These are phyloP conservation scores for Pipistrellus kuhlii DNA, from an alignment of 2,797 vertebrate species.

Conservation along the genomic window DNA sequence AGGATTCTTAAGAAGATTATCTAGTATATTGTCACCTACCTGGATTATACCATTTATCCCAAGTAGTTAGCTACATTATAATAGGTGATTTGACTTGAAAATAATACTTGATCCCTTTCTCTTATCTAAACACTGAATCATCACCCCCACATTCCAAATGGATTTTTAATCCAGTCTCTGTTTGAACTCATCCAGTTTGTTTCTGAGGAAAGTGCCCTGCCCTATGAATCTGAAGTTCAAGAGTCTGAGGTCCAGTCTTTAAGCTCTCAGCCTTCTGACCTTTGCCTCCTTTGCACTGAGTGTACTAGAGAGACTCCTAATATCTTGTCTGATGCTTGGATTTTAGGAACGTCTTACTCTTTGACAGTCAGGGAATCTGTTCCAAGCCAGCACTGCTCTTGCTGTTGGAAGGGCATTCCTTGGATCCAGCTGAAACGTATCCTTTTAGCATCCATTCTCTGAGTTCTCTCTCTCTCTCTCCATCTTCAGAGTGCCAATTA, in stretches of 20 bases:
- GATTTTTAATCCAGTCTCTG: background rate
- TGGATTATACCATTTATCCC: background rate
- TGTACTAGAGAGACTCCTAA: background rate
- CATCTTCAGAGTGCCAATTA: background rate
- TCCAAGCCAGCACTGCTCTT: background rate
- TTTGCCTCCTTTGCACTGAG: background rate
- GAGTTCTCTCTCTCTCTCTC: background rate
- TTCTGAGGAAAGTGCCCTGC: slow-evolving; percentile 22
- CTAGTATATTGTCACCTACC: background rate
- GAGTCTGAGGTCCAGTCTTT: background rate
- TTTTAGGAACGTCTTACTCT: background rate
- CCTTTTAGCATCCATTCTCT: background rate
- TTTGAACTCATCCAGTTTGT: background rate
- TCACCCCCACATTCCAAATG: background rate
- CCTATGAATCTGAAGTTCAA: background rate
- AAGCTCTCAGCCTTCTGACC: background rate
- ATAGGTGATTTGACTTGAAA: slow-evolving; percentile 3
- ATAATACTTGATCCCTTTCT: background rate
- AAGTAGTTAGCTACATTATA: background rate
- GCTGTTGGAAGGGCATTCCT: background rate
- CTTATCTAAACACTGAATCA: background rate
- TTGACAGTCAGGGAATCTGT: background rate
- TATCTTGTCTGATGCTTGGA: background rate
- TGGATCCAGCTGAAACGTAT: background rate
- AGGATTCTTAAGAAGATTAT: background rate